Base-by-base conservation (phyloP, 2,888 invertebrate genomes). In the Scrobipalpa atriplicella region DNA sequence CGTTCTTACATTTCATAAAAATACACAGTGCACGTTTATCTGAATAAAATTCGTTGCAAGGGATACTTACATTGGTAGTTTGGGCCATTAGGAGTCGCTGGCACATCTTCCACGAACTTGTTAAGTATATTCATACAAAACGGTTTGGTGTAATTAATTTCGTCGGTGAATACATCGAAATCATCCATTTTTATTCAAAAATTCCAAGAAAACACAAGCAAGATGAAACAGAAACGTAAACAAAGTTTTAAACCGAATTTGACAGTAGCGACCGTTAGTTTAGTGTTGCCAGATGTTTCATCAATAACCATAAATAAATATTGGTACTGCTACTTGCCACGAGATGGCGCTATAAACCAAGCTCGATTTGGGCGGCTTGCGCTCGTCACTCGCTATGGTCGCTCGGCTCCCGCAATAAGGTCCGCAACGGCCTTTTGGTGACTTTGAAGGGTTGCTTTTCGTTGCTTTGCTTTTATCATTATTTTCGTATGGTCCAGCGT, bases 91-190 rank as follows among this genome's bases (percentile, higher is more conserved):
- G 92, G 92, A 29, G 86, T 89, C 0, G 76, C 66, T 7, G 90
- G 89, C 38, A 79, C 78, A 13, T 88, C 84, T 63, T 85, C 80
- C 0, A 87, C 83, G 75, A 83, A 89, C 70, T 89, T 87, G 68
- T 85, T 82, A 0, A 92, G 69, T 69, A 87, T 80, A 67, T 85
- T 87, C 68, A 80, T 85, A 66, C 83, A 90, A 18, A 86, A 71
- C 5, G 88, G 84, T 69, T 87, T 84, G 1, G 88, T 85, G 68
- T 85, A 89, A 65, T 86, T 82, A 19, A 90, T 90, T 78, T 91
- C 87, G 75, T 91, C 85, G 0, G 90, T 89, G 74, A 92, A 92
- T 60, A 92, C 80, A 74, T 92, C 92, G 63, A 87, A 90, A 76
- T 92, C 91, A 73, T 91, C 92, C 90, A 92, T 90, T 67, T 29